phyloP scores from a whole-genome alignment of 2,888 invertebrate species.

The Hylaea fasciaria region DNA sequence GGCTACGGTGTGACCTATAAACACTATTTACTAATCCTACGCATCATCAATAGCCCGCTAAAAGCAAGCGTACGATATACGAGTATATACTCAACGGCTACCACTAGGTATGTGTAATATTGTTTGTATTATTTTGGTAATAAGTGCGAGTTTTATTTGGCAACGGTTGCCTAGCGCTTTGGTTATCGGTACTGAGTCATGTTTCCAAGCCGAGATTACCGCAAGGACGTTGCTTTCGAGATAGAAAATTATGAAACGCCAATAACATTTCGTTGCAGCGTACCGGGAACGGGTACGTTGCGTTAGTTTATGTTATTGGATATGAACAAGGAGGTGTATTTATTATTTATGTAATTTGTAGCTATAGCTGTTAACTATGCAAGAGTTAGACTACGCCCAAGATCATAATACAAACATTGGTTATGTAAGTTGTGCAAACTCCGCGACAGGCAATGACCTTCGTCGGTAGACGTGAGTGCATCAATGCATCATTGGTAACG shows the following conservation, averaged over 20 bases:
- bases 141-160: slow-evolving; percentile 69
- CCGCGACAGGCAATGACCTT: slow-evolving; percentile 75
- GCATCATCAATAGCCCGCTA: slow-evolving; percentile 37
- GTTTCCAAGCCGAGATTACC: slow-evolving; percentile 69
- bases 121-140: slow-evolving; percentile 64
- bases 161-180: slow-evolving; percentile 67
- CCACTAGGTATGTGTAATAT: slow-evolving; percentile 47
- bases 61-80: slow-evolving; percentile 36
- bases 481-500: slow-evolving; percentile 76
- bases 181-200: slow-evolving; percentile 68
- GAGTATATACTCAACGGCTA: slow-evolving; percentile 40
- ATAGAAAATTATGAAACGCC: slow-evolving; percentile 62
- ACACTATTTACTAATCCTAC: slow-evolving; percentile 23
- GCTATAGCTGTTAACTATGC: background rate
- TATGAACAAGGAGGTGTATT: slow-evolving; percentile 10
- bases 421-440: slow-evolving; percentile 75
- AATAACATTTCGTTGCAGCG: slow-evolving; percentile 47
- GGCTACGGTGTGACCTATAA: slow-evolving; percentile 8
- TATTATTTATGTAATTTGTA: background rate
- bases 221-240: slow-evolving; percentile 74
- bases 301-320: slow-evolving; percentile 24
- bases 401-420: slow-evolving; percentile 66
- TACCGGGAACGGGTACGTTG: slow-evolving; percentile 21
- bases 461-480: slow-evolving; percentile 63
- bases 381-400: slow-evolving; percentile 55